Conservation (phyloP, 2,797 vertebrate species). For the Myripristis murdjan region DNA sequence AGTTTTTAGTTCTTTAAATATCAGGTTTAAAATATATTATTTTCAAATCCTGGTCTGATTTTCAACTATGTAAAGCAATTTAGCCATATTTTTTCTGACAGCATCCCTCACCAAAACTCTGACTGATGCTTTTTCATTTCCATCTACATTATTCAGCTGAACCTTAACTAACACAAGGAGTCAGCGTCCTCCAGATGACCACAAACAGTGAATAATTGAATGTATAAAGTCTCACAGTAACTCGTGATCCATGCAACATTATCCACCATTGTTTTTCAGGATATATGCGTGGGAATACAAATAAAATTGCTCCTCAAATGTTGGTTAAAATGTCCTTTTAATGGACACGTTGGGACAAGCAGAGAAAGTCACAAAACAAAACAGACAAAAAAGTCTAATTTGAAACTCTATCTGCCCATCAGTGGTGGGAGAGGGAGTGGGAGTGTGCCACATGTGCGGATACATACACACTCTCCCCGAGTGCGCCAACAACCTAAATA, state of each 20-base stretch:
- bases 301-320: background rate
- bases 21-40: too few species aligned
- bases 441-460: slow-evolving; percentile 49
- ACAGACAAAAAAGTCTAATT: slow-evolving; percentile 15
- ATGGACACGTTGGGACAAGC: background rate
- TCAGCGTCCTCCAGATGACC: background rate
- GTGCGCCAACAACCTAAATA: slow-evolving; percentile 64
- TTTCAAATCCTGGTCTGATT: too few species aligned
- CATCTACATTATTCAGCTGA: background rate
- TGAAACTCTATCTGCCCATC: slow-evolving; percentile 31
- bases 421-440: slow-evolving; percentile 20
- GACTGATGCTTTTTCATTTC: background rate
- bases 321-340: background rate
- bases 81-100: too few species aligned
- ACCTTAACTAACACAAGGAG: background rate
- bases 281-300: background rate
- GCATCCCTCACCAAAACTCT: too few species aligned
- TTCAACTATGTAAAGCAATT: too few species aligned
- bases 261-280: background rate
- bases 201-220: background rate
- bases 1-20: too few species aligned
- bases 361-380: slow-evolving; percentile 20
- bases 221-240: background rate
- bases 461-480: slow-evolving; percentile 28
- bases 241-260: background rate